Evolutionary conservation across 2,888 invertebrate genomes (phyloP).

Genomic region (Nebria salina): DNA sequence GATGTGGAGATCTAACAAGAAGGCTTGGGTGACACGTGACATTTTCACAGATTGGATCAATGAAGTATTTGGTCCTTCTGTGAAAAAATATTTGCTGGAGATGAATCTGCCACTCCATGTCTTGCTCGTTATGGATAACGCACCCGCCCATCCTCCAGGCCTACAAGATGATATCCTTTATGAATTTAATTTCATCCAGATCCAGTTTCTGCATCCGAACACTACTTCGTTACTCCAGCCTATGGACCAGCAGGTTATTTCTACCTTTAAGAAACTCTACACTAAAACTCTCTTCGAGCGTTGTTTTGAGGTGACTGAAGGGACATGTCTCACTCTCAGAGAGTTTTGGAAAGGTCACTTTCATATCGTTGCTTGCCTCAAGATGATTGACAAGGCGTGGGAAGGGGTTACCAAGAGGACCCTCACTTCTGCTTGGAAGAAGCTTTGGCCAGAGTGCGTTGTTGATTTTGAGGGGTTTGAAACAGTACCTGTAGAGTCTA

Average conservation of each 20-base stretch:
- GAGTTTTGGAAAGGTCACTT: constrained; percentile 57
- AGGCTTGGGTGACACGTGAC: no score
- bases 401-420: constrained; percentile 45
- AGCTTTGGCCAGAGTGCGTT: constrained; percentile 51
- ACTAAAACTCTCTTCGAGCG: constrained; percentile 53
- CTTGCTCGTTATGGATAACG: neutral
- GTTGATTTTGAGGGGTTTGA: constrained; percentile 56
- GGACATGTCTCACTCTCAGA: constrained; percentile 53
- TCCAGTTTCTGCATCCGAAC: constrained; percentile 3
- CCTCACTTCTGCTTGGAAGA: constrained; percentile 47
- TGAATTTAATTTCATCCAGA: neutral
- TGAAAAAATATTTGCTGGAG: neutral
- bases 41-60: neutral
- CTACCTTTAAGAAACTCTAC: constrained; percentile 55
- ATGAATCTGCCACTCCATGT: neutral
- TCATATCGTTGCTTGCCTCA: constrained; percentile 52
- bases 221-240: no score
- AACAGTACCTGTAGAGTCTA: constrained; percentile 48
- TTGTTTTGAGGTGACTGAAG: constrained; percentile 54
- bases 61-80: neutral
- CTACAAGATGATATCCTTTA: neutral
- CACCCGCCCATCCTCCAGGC: neutral
- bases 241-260: constrained; percentile 51
- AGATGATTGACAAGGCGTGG: constrained; percentile 51
- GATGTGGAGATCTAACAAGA: neutral